Conservation (phyloP, 2,113 vertebrate genomes). For the Hemiscyllium ocellatum region DNA sequence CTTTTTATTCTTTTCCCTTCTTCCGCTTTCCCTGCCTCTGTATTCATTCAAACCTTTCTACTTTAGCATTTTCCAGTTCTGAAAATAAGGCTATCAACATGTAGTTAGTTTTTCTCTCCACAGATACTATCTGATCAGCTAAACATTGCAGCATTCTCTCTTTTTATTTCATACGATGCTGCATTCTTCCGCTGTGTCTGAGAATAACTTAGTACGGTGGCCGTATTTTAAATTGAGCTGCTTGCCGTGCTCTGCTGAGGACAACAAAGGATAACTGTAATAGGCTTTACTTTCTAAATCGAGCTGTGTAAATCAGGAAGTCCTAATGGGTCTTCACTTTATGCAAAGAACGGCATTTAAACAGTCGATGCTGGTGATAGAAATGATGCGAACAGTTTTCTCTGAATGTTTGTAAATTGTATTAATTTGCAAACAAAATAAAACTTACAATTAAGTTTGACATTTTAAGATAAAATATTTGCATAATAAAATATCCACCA, state of each 20-base stretch:
- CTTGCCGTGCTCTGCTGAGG: slow-evolving; percentile 45
- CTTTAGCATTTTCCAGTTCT: too few relatives aligned
- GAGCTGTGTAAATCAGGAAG: slow-evolving; percentile 54
- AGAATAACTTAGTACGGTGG: background rate
- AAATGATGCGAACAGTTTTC: background rate
- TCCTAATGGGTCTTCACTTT: slow-evolving; percentile 49
- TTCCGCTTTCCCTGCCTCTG: background rate
- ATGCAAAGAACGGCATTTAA: slow-evolving; percentile 46
- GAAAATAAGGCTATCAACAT: too few relatives aligned
- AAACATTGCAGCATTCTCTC: background rate
- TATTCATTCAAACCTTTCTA: background rate
- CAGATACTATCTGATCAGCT: too few relatives aligned
- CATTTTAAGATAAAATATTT: background rate
- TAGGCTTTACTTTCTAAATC: slow-evolving; percentile 56
- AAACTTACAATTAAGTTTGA: background rate
- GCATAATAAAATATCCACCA: background rate
- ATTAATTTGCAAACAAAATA: background rate
- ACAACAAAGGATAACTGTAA: slow-evolving; percentile 56
- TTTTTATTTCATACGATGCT: background rate
- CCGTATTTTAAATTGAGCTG: background rate
- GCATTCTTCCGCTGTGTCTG: background rate
- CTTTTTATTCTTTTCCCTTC: background rate
- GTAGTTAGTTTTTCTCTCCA: too few relatives aligned
- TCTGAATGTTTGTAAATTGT: background rate
- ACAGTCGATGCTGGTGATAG: background rate